Percentiles rank a stretch among this genome's conserved stretches.
Evolutionary conservation across 2,888 invertebrate genomes (phyloP).

Genomic region (Netelia virgata): DNA sequence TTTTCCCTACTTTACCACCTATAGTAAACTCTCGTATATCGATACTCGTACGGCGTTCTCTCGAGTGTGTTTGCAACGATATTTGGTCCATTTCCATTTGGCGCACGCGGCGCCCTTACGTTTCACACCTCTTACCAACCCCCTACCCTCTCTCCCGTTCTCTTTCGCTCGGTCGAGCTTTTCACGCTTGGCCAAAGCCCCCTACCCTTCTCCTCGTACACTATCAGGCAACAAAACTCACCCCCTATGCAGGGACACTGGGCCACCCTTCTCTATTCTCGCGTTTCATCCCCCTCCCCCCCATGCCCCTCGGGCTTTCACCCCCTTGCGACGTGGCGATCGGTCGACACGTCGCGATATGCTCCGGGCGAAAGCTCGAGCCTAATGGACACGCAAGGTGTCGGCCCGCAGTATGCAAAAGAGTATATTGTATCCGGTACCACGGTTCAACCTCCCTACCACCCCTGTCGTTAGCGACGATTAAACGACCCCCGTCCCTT

Average conservation of each 20-base stretch:
- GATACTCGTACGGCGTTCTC: constrained; percentile 77
- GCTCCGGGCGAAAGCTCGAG: constrained; percentile 67
- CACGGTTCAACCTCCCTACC: constrained; percentile 56
- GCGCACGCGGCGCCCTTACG: constrained; percentile 84
- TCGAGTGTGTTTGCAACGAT: constrained; percentile 82
- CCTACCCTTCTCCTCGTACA: constrained; percentile 28
- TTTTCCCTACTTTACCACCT: constrained; percentile 58
- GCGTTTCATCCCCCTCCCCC: constrained; percentile 17
- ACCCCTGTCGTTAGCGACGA: constrained; percentile 52
- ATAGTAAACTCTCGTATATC: constrained; percentile 78
- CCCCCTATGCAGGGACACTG: constrained; percentile 23
- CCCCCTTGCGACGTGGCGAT: constrained; percentile 55
- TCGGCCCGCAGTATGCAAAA: constrained; percentile 80
- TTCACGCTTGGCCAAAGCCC: constrained; percentile 36
- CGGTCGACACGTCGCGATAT: constrained; percentile 38
- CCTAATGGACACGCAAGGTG: constrained; percentile 83
- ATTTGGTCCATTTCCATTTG: constrained; percentile 84
- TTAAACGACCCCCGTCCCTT: constrained; percentile 34
- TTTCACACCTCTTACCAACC: constrained; percentile 81
- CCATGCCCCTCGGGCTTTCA: constrained; percentile 39
- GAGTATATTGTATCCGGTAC: constrained; percentile 70
- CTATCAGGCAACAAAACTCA: constrained; percentile 62
- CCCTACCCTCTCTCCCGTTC: constrained; percentile 33
- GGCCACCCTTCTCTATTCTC: constrained; percentile 33
- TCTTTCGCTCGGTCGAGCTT: constrained; percentile 17